Percentiles rank a stretch among this genome's conserved stretches.
phyloP scores from a whole-genome alignment of 2,888 invertebrate genomes.

The Molorchus minor region DNA sequence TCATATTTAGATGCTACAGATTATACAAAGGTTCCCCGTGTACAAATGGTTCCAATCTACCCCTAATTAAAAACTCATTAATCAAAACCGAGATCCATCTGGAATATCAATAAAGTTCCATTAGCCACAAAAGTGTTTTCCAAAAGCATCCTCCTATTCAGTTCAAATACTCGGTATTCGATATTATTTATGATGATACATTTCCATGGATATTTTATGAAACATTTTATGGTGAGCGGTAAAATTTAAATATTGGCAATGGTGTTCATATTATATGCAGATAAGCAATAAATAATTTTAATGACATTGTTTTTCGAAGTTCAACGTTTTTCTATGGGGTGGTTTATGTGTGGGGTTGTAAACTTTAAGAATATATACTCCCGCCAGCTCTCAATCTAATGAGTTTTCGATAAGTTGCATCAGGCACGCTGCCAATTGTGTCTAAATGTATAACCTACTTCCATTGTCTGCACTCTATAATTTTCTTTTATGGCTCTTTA shows the following conservation, averaged over 20 bases:
- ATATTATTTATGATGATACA: slow-evolving; percentile 8
- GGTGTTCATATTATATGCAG: neutral
- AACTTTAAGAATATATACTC: neutral
- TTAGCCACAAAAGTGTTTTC: neutral
- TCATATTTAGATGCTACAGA: too few relatives aligned
- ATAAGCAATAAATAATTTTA: slow-evolving; percentile 3
- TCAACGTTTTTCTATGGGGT: slow-evolving; percentile 2
- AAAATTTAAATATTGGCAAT: slow-evolving; percentile 7
- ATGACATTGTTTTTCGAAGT: slow-evolving; percentile 1
- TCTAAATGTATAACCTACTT: slow-evolving; percentile 11
- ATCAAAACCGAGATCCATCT: too few relatives aligned
- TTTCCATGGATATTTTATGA: neutral
- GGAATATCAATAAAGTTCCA: neutral
- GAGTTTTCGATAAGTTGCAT: slow-evolving; percentile 20
- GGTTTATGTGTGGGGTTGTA: neutral
- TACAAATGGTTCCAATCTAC: too few relatives aligned
- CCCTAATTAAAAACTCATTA: too few relatives aligned
- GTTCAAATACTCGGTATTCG: neutral
- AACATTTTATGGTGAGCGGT: slow-evolving; percentile 7
- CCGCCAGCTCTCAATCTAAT: slow-evolving; percentile 9
- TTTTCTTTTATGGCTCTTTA: slow-evolving; percentile 11
- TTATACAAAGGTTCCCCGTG: too few relatives aligned
- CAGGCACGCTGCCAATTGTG: slow-evolving; percentile 23
- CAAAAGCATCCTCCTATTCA: neutral
- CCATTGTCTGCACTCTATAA: slow-evolving; percentile 2